phyloP scores from a whole-genome alignment of 2,797 vertebrate species.

The Phalanger gymnotis region DNA sequence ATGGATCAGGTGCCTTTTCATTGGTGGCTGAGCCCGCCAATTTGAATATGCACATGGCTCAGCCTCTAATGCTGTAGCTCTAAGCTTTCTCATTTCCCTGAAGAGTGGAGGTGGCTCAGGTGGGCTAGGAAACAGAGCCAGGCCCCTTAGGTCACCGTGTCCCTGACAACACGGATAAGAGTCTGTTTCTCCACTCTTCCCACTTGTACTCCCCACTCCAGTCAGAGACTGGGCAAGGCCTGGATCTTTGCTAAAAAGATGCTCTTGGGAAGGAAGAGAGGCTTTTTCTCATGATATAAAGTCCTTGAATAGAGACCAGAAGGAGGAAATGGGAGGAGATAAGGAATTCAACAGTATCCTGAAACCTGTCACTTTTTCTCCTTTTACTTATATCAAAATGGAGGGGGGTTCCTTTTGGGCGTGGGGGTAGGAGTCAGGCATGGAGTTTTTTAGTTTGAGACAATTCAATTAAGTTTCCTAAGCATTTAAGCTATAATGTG shows the following conservation, averaged over 20 bases:
- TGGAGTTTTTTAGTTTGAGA: neutral
- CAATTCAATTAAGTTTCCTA: neutral
- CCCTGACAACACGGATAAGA: neutral
- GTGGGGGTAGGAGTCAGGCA: too few relatives aligned
- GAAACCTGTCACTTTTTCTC: neutral
- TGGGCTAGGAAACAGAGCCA: conserved; percentile 20
- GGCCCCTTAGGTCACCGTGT: conserved; percentile 36
- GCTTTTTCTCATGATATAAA: neutral
- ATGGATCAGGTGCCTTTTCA: conserved; percentile 34
- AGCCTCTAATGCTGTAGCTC: neutral
- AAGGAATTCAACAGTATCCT: too few relatives aligned
- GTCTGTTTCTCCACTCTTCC: neutral
- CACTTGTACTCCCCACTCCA: neutral
- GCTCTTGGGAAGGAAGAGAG: neutral
- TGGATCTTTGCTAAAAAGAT: neutral
- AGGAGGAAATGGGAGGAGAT: neutral
- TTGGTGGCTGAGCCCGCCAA: neutral
- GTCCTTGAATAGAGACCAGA: too few relatives aligned
- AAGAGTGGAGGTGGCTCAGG: conserved; percentile 3
- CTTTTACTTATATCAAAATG: neutral
- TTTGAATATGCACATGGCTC: neutral
- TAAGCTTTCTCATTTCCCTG: neutral
- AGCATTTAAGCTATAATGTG: neutral
- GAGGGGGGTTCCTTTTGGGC: neutral
- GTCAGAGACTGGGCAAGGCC: neutral